Evolutionary conservation across 1,140 invertebrate genomes (phyloP).

Genomic region (Bombyx mandarina): DNA sequence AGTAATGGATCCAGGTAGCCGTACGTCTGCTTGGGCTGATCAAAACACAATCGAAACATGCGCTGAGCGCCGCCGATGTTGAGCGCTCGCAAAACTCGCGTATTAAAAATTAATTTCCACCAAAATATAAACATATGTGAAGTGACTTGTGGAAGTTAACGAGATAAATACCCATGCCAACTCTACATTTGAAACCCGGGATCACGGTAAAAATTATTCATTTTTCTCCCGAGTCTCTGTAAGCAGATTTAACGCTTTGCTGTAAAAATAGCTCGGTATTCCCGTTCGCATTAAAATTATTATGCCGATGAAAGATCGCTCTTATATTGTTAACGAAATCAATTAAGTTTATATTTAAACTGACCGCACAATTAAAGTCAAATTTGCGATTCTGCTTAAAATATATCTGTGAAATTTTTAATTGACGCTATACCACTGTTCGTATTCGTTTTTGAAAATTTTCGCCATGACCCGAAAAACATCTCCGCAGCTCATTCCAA

Average conservation of each 20-base stretch:
- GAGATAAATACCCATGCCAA: conserved; percentile 49
- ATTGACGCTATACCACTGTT: no score
- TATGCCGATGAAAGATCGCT: neutral
- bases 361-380: no score
- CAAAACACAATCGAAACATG: conserved; percentile 60
- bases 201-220: conserved; percentile 51
- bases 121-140: conserved; percentile 26
- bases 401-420: no score
- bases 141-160: conserved; percentile 39
- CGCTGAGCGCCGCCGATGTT: conserved; percentile 45
- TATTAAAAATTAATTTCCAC: conserved; percentile 26
- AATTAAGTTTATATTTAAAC: no score
- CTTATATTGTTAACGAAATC: neutral
- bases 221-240: conserved; percentile 14
- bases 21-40: conserved; percentile 9
- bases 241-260: conserved; percentile 36
- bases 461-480: no score
- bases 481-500: no score
- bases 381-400: no score
- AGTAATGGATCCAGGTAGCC: conserved; percentile 13
- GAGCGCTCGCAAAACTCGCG: conserved; percentile 47
- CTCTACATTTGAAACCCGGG: conserved; percentile 65
- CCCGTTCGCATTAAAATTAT: conserved; percentile 14
- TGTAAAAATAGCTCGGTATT: conserved; percentile 33
- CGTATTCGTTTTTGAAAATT: no score